Base-by-base conservation (phyloP, 2,113 vertebrate species). In the Pitta sordida region DNA sequence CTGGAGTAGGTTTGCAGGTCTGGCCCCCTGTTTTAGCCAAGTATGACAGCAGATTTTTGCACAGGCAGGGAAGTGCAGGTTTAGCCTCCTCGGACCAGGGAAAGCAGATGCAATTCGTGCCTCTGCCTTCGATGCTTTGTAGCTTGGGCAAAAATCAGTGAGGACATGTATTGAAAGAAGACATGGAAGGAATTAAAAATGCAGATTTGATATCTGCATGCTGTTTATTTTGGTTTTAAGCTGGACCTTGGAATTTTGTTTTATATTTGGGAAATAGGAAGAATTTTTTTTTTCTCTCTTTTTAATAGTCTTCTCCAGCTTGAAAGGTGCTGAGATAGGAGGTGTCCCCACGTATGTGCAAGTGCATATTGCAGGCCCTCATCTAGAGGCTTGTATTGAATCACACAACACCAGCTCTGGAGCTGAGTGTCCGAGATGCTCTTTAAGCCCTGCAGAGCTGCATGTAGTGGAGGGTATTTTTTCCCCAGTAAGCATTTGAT, bases 71-170 rank as follows among this genome's bases (percentile, higher is more conserved):
- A 65, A 56, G 43, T 9, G 53, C 58, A 59, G 23, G 11, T 60
- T 77, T 52, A 69, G 48, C 64, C 53, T 51, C 36, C 22, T 3
- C 1, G 46, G 26, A 67, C 4, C 10, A 21, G 52, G 39, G 39
- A 69, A 41, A 86, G 29, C 0, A 0, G 15, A 32, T 46, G 20
- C 1, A 9, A 19, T 46, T 67, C 1, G 1, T 0, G 0, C 37
- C 55, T 78, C 74, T 87, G 60, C 51, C 19, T 91, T 53, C 48
- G 23, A 22, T 11, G 15, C 8, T 82, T 82, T 34, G 43, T 43
- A 70, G 22, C 22, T 59, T 67, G 43, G 32, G 20, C 29, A 65
- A 78, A 90, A 84, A 70, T 52, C 34, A 8, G 16, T 19, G 0
- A 0, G 14, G 27, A 56, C 15, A n/a, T 41, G 46, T 43, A 43